These are phyloP conservation scores for Pardosa pseudoannulata DNA, from an alignment of 2,888 invertebrate genomes.

Conservation along the genomic window DNA sequence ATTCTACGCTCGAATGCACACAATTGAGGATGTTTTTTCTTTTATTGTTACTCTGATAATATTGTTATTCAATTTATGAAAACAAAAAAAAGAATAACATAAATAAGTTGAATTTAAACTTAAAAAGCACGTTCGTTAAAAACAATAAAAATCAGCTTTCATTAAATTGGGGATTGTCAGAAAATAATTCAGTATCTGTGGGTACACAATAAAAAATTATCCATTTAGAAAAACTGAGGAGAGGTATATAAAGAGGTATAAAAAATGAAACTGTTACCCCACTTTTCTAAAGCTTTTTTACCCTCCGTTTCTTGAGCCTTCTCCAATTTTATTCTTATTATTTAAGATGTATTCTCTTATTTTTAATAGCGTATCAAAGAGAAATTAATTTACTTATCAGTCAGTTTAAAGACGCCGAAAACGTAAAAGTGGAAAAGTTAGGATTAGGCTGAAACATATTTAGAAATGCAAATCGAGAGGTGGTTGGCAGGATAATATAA, in stretches of 20 bases:
- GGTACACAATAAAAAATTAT: slow-evolving; percentile 1
- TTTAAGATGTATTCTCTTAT: slow-evolving; percentile 64
- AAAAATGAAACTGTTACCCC: slow-evolving; percentile 24
- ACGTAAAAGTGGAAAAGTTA: slow-evolving; percentile 47
- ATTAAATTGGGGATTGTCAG: not conserved
- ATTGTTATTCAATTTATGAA: no score
- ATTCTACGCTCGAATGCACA: no score
- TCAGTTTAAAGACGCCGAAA: slow-evolving; percentile 52
- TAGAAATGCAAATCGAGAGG: slow-evolving; percentile 64
- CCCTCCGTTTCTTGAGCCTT: slow-evolving; percentile 13
- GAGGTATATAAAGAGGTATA: slow-evolving; percentile 25
- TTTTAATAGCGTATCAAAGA: slow-evolving; percentile 70
- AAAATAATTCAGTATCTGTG: not conserved
- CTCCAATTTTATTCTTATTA: slow-evolving; percentile 63
- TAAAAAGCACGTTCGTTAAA: no score
- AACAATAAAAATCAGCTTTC: slow-evolving; percentile 1
- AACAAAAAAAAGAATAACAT: no score
- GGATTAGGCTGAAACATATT: slow-evolving; percentile 64
- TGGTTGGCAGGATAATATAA: not conserved
- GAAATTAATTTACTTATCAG: slow-evolving; percentile 72
- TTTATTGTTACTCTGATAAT: no score
- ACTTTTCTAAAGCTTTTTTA: slow-evolving; percentile 26
- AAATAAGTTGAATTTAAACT: no score
- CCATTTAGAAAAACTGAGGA: slow-evolving; percentile 24
- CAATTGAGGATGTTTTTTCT: no score